Evolutionary conservation across 2,797 vertebrate species (phyloP).

Genomic region (Syncerus caffer): DNA sequence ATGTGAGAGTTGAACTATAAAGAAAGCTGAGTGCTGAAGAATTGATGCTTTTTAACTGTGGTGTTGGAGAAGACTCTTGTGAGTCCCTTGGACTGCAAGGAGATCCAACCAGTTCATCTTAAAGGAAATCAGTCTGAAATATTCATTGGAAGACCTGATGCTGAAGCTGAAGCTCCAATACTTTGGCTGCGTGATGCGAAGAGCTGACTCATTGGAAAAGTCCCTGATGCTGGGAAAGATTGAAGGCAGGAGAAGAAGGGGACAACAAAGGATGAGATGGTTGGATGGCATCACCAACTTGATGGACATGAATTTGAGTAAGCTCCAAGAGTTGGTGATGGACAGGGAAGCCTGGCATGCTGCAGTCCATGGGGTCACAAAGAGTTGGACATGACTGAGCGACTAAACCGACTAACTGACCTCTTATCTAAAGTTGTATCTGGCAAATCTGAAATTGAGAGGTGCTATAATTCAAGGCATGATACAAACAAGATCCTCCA

Average conservation of each 20-base stretch:
- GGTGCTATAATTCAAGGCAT: not conserved
- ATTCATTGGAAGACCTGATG: not conserved
- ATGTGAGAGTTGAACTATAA: not conserved
- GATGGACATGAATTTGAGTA: not conserved
- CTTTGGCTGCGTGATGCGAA: not conserved
- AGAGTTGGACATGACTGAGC: rapidly evolving
- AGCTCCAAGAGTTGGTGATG: not conserved
- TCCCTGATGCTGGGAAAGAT: not conserved
- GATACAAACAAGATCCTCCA: not conserved
- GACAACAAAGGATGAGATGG: not conserved
- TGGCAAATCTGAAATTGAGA: not conserved
- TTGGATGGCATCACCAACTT: not conserved
- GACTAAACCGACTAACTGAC: not conserved
- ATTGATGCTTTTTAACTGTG: not conserved
- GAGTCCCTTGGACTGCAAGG: not conserved
- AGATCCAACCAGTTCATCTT: not conserved
- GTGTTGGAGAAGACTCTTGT: not conserved
- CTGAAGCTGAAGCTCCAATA: not conserved
- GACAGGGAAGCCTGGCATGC: not conserved
- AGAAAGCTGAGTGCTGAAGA: not conserved
- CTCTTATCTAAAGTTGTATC: not conserved
- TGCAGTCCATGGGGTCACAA: not conserved
- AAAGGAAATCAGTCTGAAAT: not conserved
- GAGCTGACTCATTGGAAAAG: not conserved
- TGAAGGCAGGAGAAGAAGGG: not conserved